Base-by-base conservation (phyloP, 2,113 vertebrate genomes). In the Lophura nycthemera region DNA sequence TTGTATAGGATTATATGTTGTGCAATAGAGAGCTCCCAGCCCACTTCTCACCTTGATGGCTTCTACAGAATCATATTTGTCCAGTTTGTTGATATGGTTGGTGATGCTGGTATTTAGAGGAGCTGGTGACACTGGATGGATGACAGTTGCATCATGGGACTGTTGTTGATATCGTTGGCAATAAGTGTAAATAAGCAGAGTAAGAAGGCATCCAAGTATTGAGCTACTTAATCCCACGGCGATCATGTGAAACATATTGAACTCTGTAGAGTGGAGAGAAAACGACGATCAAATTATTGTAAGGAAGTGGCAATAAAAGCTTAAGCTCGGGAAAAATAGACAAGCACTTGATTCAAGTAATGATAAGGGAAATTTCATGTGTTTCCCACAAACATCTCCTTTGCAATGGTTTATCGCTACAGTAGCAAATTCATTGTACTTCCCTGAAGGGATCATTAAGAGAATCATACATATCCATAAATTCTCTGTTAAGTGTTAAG, bases 31-130 rank as follows among this genome's bases (percentile, higher is more conserved):
- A 66, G 54, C 10, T 27, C 29, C 7, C 57, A 75, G 54, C 11
- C 5, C 2, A 4, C 3, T 52, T 48, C 96, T 96, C 89, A 99
- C 99, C 99, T 99, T 99, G 92, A 99, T 99, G 96, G 99, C 99
- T 97, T 99, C 99, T 94, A 99, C 98, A 0, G 99, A 98, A 96
- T 99, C 99, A 0, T 99, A 99, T 86, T 99, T 99, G 97, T 99
- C 99, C 97, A 99, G 98, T 94, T 99, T 99, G 98, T 99, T 99
- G 98, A 99, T 99, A 96, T 99, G 99, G 96, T 99, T 99, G 79
- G 99, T 99, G 94, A 99, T 99, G 98, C 98, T 99, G 98, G 99
- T 99, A 97, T 99, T 99, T 91, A 99, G 98, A 3, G 99, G 98
- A 1, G 98, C 99, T 0, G 99, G 98, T 1, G 99, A 99, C 45